Percentiles rank a stretch among this genome's conserved stretches.
phyloP scores from a whole-genome alignment of 2,888 invertebrate species.

The Gibbula magus region DNA sequence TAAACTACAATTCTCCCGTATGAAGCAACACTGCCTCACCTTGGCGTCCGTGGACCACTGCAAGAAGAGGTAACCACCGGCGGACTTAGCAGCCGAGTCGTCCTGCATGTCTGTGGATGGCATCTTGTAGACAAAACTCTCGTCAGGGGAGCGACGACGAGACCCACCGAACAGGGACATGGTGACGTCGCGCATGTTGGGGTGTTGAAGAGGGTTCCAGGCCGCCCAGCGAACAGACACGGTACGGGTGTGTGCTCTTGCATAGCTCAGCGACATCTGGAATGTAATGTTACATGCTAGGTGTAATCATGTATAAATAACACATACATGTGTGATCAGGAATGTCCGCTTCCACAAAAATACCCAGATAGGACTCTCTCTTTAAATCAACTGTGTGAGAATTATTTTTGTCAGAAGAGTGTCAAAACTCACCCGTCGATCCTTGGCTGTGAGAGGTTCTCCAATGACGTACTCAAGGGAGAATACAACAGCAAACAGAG shows the following conservation, averaged over 20 bases:
- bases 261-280: constrained; percentile 51
- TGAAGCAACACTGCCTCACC: constrained; percentile 29
- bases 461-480: constrained; percentile 72
- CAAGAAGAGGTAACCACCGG: constrained; percentile 61
- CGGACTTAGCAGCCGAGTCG: constrained; percentile 49
- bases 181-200: constrained; percentile 55
- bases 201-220: constrained; percentile 74
- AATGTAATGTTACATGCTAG: neutral
- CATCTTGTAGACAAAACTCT: constrained; percentile 73
- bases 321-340: no score
- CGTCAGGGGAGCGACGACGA: constrained; percentile 72
- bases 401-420: neutral
- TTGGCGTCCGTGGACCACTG: constrained; percentile 54
- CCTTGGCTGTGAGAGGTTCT: constrained; percentile 68
- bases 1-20: neutral
- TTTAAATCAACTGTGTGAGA: neutral
- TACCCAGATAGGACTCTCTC: neutral
- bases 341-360: no score
- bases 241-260: constrained; percentile 59
- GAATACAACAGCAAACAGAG: constrained; percentile 71
- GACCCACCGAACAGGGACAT: constrained; percentile 74
- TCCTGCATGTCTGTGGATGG: constrained; percentile 66
- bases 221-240: constrained; percentile 75
- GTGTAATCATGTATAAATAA: no score
- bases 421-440: constrained; percentile 60